Evolutionary conservation across 1,140 invertebrate species (phyloP), one percentile per base, ranked within the genome.

Genomic region (Schlechtendalia chinensis): DNA sequence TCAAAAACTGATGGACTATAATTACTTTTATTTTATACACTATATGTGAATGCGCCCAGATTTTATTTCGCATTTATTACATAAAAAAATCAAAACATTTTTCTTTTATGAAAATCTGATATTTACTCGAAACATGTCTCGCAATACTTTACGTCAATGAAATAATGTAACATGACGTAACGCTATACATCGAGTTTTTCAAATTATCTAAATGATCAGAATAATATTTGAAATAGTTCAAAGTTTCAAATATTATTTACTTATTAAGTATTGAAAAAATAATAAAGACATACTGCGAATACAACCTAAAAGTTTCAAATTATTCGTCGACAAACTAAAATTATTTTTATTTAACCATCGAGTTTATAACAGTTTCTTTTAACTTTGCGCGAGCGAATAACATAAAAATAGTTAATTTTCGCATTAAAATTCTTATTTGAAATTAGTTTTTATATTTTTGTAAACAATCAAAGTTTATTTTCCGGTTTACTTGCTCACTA

Each of bases 381-480:
- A 65, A 65, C 10, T 11, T 65, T n/a, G 39, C 11, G n/a, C 61
- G n/a, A 65, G 29, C 12, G 61, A n/a, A n/a, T 39, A 65, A 17
- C 19, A n/a, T 19, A 19, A 39, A 59, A 61, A n/a, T 1, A 65
- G 29, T 65, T 65, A 65, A 65, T 65, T 39, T 65, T 10, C 39
- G 32, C 8, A 39, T 65, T 39, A 65, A 39, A 19, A 32, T 65
- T 12, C 14, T 65, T 5, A 39, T 65, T n/a, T 19, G 32, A 65
- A 19, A 32, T 65, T 12, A 65, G 61, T 65, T 39, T 65, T 39
- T 11, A 12, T 2, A 32, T n/a, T 14, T 65, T 65, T n/a, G 29
- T 8, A 10, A 65, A 65, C 29, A 65, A 39, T 65, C 29, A 39
- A 65, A 65, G 61, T 65, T 65, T 65, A 29, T 65, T 50, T n/a